Evolutionary conservation across 2,113 vertebrate genomes (phyloP).

Genomic region (Marmota flaviventris): DNA sequence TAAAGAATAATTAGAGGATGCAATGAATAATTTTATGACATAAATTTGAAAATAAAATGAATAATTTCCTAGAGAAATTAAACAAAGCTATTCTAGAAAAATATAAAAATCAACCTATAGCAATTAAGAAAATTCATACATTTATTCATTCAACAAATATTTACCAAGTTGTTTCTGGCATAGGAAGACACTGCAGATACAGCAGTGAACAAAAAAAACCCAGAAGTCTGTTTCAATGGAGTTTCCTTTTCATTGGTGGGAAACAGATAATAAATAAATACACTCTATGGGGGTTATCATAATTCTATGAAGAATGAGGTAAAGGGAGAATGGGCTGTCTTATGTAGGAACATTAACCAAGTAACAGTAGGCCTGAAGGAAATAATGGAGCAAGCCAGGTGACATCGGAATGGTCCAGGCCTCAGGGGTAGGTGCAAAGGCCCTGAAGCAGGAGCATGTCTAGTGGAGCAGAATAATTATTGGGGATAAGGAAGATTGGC

Average conservation of each 20-base stretch:
- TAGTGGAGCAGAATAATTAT: background rate
- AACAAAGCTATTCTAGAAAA: slow-evolving; percentile 13
- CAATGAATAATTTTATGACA: background rate
- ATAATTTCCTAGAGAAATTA: background rate
- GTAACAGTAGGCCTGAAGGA: background rate
- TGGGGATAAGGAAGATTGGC: background rate
- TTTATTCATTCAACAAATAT: slow-evolving; percentile 1
- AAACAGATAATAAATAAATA: background rate
- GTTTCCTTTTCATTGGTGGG: background rate
- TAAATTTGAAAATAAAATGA: slow-evolving; percentile 25
- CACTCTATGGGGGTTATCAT: background rate
- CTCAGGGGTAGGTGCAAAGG: background rate
- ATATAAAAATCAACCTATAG: background rate
- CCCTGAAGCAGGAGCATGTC: background rate
- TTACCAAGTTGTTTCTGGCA: slow-evolving; percentile 23
- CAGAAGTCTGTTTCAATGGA: background rate
- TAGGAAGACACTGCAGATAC: background rate
- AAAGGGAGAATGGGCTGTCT: background rate
- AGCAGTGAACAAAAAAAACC: background rate
- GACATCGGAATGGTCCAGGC: background rate
- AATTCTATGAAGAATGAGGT: slow-evolving; percentile 28
- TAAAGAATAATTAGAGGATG: background rate
- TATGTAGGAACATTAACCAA: background rate
- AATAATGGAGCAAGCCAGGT: background rate
- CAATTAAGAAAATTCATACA: background rate